phyloP scores from a whole-genome alignment of 1,140 invertebrate genomes.

The Polyergus mexicanus region DNA sequence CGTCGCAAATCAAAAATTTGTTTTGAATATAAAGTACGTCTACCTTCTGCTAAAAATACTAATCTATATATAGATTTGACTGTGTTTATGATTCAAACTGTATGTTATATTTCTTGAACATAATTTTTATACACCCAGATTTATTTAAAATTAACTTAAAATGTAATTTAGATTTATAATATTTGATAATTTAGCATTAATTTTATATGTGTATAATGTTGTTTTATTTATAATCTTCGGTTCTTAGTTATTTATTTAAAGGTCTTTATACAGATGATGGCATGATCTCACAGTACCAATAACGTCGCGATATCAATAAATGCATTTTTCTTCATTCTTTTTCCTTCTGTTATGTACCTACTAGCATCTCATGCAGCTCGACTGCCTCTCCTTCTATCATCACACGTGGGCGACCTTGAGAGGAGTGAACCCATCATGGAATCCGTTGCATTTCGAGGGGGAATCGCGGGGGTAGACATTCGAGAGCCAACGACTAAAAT shows the following conservation, averaged over 20 bases:
- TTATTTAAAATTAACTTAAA: neutral
- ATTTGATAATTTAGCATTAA: slow-evolving; percentile 1
- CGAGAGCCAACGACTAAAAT: slow-evolving; percentile 4
- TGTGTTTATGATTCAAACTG: neutral
- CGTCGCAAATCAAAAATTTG: neutral
- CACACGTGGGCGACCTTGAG: slow-evolving; percentile 52
- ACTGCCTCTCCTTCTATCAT: slow-evolving; percentile 27
- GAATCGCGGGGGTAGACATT: slow-evolving; percentile 12
- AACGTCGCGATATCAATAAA: neutral
- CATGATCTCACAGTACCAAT: no score
- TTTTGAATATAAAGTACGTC: neutral
- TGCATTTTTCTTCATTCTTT: neutral
- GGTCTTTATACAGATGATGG: neutral
- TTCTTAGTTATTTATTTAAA: neutral
- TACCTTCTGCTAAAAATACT: neutral
- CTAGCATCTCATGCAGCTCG: neutral
- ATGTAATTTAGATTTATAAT: slow-evolving; percentile 1
- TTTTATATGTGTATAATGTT: neutral
- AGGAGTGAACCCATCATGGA: slow-evolving; percentile 34
- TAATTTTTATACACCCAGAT: neutral
- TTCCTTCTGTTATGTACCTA: neutral
- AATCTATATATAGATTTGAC: neutral
- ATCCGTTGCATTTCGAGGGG: slow-evolving; percentile 53
- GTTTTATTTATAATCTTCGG: neutral
- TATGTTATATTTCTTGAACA: neutral